Conservation (phyloP, 2,888 invertebrate species). For the Eustalomyia histrio region DNA sequence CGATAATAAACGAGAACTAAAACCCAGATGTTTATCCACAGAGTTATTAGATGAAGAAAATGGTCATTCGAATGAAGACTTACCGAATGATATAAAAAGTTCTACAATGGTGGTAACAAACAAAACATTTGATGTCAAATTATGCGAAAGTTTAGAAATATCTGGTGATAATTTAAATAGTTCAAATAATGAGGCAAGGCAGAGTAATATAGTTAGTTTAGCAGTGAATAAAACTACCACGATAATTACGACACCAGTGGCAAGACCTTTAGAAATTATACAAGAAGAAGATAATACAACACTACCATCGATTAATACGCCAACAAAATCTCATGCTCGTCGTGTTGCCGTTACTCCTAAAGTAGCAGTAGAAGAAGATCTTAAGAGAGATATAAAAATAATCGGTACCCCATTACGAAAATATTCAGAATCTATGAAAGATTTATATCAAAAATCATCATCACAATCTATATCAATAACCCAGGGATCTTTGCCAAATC, state of each 20-base stretch:
- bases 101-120: conserved; percentile 67
- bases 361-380: conserved; percentile 60
- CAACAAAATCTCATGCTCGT: not conserved
- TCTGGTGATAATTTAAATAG: conserved; percentile 69
- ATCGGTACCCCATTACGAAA: conserved; percentile 77
- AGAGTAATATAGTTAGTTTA: conserved; percentile 38
- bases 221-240: conserved; percentile 74
- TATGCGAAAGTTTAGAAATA: conserved; percentile 65
- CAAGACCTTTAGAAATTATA: conserved; percentile 74
- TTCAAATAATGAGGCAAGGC: conserved; percentile 58
- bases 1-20: conserved; percentile 65
- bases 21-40: conserved; percentile 72
- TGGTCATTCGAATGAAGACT: conserved; percentile 32
- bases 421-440: conserved; percentile 77
- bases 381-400: conserved; percentile 75
- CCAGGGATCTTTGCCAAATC: conserved; percentile 79
- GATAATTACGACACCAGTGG: conserved; percentile 68
- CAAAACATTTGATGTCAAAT: conserved; percentile 76
- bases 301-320: not conserved
- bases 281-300: conserved; percentile 72
- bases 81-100: conserved; percentile 57
- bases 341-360: conserved; percentile 40
- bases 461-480: conserved; percentile 70
- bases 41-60: conserved; percentile 41
- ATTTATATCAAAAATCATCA: conserved; percentile 74